Percentiles rank a stretch among this genome's conserved stretches.
Evolutionary conservation across 2,113 vertebrate genomes (phyloP).

Genomic region (Bostrychus sinensis): DNA sequence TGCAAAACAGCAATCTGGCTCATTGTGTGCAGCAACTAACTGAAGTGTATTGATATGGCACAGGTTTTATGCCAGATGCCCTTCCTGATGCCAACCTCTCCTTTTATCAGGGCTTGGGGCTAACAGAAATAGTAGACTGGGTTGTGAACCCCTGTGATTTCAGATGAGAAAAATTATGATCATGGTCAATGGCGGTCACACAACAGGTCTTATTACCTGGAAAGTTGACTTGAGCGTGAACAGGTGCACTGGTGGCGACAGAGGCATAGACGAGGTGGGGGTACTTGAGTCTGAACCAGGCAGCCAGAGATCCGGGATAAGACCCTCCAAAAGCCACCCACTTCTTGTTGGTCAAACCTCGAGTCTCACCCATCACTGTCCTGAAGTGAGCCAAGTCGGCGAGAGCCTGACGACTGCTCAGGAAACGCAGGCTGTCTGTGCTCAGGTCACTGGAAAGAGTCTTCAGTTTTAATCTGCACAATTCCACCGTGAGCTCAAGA

Average conservation of each 20-base stretch:
- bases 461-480: too few species aligned
- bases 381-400: conserved; percentile 77
- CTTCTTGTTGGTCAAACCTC: conserved; percentile 56
- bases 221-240: conserved; percentile 74
- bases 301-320: conserved; percentile 74
- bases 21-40: too few species aligned
- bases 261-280: conserved; percentile 71
- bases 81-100: too few species aligned
- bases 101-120: too few species aligned
- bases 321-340: conserved; percentile 75
- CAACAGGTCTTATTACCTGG: conserved; percentile 55
- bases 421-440: conserved; percentile 61
- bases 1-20: too few species aligned
- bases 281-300: conserved; percentile 78
- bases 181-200: too few species aligned
- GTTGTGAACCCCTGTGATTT: too few species aligned
- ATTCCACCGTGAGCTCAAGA: too few species aligned
- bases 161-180: too few species aligned
- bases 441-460: conserved; percentile 66
- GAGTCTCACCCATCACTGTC: conserved; percentile 14
- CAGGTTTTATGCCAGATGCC: too few species aligned
- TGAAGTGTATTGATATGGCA: too few species aligned
- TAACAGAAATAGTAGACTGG: too few species aligned
- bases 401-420: conserved; percentile 75
- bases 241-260: conserved; percentile 68